phyloP scores from a whole-genome alignment of 2,888 invertebrate species.

The Eubasilissa splendida region DNA sequence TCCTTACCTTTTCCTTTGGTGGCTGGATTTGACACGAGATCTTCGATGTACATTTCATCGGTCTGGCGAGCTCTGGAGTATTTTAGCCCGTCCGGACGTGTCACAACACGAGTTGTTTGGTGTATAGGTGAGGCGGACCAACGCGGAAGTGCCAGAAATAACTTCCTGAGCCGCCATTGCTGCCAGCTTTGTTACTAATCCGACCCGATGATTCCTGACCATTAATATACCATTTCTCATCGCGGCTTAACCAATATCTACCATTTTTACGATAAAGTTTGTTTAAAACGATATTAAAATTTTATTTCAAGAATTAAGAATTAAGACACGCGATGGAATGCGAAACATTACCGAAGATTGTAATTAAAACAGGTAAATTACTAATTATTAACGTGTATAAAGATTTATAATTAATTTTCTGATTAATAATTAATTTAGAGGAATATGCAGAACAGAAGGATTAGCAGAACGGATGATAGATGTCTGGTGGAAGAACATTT shows the following conservation, averaged over 20 bases:
- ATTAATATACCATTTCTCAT: conserved; percentile 5
- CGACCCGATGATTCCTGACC: conserved; percentile 17
- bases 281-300: neutral
- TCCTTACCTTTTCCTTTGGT: neutral
- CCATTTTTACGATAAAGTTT: neutral
- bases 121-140: conserved; percentile 33
- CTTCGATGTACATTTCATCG: no score
- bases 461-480: no score
- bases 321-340: no score
- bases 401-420: no score
- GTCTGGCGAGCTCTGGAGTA: neutral
- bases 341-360: no score
- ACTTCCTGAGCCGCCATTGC: conserved; percentile 61
- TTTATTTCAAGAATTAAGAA: no score
- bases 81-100: conserved; percentile 29
- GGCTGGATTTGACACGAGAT: neutral
- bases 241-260: neutral
- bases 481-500: no score
- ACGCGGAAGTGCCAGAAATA: conserved; percentile 72
- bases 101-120: neutral
- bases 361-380: no score
- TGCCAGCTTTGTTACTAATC: conserved; percentile 37
- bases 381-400: no score
- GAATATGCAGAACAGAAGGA: no score
- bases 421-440: no score